A percentile compares a stretch with the other conserved stretches of the same genome.
These are phyloP conservation scores for Scomberomorus guttatus DNA, from an alignment of 2,797 vertebrate genomes.

Conservation along the genomic window DNA sequence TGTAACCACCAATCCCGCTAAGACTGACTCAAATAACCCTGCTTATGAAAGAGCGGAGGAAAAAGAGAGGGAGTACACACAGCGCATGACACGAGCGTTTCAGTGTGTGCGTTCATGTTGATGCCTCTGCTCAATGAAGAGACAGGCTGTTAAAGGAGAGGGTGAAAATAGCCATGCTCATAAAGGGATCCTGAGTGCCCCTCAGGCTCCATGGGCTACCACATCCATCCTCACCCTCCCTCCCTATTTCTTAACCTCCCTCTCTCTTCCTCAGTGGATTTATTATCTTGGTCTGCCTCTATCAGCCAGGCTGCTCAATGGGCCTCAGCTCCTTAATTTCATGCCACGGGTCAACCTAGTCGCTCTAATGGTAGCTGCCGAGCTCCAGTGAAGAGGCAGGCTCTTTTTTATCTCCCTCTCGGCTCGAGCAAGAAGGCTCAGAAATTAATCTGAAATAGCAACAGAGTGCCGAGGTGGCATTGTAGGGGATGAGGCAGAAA, in stretches of 20 bases:
- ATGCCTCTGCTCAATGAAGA: slow-evolving; percentile 48
- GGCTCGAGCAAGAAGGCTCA: slow-evolving; percentile 3
- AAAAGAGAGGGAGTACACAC: slow-evolving; percentile 8
- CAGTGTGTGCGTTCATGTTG: slow-evolving; percentile 14
- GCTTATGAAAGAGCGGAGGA: slow-evolving; percentile 25
- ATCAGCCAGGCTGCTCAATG: slow-evolving; percentile 68
- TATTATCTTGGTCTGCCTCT: slow-evolving; percentile 68
- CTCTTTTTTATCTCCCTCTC: slow-evolving; percentile 49
- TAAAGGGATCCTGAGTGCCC: slow-evolving; percentile 75
- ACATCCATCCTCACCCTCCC: slow-evolving; percentile 52
- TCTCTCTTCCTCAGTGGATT: slow-evolving; percentile 64
- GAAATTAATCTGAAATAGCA: slow-evolving; percentile 50
- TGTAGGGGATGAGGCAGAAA: slow-evolving; percentile 30
- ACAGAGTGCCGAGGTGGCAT: slow-evolving; percentile 4
- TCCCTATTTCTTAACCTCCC: slow-evolving; percentile 39
- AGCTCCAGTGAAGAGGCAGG: slow-evolving; percentile 45
- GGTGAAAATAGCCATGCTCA: slow-evolving; percentile 70
- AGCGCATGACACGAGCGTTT: slow-evolving; percentile 13
- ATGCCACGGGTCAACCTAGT: slow-evolving; percentile 71
- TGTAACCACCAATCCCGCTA: neutral
- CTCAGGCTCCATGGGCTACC: slow-evolving; percentile 66
- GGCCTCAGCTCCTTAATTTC: slow-evolving; percentile 74
- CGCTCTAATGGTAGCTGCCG: slow-evolving; percentile 61
- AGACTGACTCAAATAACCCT: neutral
- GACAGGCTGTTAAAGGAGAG: slow-evolving; percentile 49